Conservation (phyloP, 1,140 invertebrate species). For the Akabosia matsudoensis region DNA sequence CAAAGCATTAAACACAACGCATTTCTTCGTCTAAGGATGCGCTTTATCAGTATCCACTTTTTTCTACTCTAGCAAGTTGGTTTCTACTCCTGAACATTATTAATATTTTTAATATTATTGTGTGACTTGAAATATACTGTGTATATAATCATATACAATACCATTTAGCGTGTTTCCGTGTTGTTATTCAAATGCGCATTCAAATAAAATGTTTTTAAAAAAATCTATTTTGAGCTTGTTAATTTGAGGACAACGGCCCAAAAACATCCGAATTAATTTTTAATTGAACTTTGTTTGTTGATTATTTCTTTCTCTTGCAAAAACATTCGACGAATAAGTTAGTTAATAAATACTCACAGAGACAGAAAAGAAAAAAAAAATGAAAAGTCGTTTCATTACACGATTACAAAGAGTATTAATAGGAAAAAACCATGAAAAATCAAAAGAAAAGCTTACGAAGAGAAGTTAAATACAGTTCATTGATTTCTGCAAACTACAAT, state of each 20-base stretch:
- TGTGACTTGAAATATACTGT: neutral
- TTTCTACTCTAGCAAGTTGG: neutral
- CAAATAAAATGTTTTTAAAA: neutral
- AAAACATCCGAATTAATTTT: slow-evolving; percentile 14
- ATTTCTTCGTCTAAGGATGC: too few relatives aligned
- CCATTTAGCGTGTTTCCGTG: too few relatives aligned
- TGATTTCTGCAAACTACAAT: too few relatives aligned
- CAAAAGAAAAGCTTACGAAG: neutral
- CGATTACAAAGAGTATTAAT: neutral
- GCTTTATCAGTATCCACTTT: neutral
- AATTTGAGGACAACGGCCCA: slow-evolving; percentile 17
- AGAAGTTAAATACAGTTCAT: neutral
- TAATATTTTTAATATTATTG: neutral
- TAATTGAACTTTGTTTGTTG: slow-evolving; percentile 3
- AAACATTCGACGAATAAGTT: neutral
- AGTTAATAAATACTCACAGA: slow-evolving; percentile 2
- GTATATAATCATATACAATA: too few relatives aligned
- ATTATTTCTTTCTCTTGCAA: slow-evolving; percentile 6
- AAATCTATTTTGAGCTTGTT: neutral
- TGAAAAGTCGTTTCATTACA: neutral
- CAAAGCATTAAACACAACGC: slow-evolving; percentile 1
- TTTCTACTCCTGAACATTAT: neutral
- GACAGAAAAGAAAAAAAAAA: neutral
- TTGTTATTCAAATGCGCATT: neutral
- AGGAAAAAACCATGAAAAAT: neutral